phyloP scores from a whole-genome alignment of 2,888 invertebrate species.

The Prostheceraeus crozeri region DNA sequence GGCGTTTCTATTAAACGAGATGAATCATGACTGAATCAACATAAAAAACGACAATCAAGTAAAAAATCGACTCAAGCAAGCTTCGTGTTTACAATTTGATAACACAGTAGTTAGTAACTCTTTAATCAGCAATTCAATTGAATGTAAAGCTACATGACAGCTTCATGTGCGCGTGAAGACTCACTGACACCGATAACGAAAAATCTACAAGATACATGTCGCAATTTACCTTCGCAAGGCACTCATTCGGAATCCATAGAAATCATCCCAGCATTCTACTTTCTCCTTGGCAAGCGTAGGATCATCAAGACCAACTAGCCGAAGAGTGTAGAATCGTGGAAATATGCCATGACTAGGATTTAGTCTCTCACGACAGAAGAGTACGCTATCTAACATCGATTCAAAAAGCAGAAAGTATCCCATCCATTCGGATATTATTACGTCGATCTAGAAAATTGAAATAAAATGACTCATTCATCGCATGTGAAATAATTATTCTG shows the following conservation, averaged over 20 bases:
- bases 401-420: conserved; percentile 91
- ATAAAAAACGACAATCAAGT: too few species aligned
- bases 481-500: not conserved
- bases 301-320: conserved; percentile 1
- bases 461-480: too few species aligned
- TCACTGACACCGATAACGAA: too few species aligned
- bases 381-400: conserved; percentile 87
- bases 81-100: too few species aligned
- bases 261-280: conserved; percentile 79
- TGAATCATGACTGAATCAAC: too few species aligned
- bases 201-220: too few species aligned
- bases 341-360: conserved; percentile 28
- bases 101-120: too few species aligned
- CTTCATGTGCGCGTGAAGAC: too few species aligned
- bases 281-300: conserved; percentile 53
- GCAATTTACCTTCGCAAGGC: conserved; percentile 76
- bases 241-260: conserved; percentile 86
- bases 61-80: too few species aligned
- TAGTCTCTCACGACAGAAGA: conserved; percentile 60
- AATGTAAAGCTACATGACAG: too few species aligned
- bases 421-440: conserved; percentile 97
- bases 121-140: too few species aligned
- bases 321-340: not conserved
- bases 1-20: too few species aligned
- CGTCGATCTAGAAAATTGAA: conserved; percentile 61